These are phyloP conservation scores for Clarias laeviceps DNA, from an alignment of 2,797 vertebrate genomes.

Conservation along the genomic window DNA sequence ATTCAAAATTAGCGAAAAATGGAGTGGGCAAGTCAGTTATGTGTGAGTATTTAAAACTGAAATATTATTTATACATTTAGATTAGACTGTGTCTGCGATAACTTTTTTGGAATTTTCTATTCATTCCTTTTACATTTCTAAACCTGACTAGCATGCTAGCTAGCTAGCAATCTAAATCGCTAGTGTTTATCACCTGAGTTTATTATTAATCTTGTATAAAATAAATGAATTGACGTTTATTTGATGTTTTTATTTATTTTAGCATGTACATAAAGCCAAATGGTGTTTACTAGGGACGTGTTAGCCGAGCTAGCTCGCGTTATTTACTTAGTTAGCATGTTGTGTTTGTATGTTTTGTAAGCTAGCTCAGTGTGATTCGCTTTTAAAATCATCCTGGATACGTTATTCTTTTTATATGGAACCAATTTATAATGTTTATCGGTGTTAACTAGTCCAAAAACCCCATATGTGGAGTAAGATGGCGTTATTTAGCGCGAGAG, in stretches of 20 bases:
- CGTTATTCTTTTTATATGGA: background rate
- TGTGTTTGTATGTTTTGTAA: background rate
- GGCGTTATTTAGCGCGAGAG: background rate
- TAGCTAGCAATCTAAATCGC: background rate
- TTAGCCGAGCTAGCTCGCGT: background rate
- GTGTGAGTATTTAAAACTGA: slow-evolving; percentile 71
- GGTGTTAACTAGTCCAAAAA: background rate
- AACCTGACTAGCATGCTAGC: background rate
- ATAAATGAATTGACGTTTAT: background rate
- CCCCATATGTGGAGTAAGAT: background rate
- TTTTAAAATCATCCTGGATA: background rate
- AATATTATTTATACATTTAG: too few species aligned
- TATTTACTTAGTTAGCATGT: background rate
- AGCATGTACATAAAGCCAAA: background rate
- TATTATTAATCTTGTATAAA: background rate
- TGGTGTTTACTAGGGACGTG: too few species aligned
- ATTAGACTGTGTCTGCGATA: background rate
- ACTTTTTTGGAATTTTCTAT: background rate
- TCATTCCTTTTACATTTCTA: too few species aligned
- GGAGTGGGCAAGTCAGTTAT: slow-evolving; percentile 81
- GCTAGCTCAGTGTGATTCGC: background rate
- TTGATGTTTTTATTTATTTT: background rate
- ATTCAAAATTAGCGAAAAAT: slow-evolving; percentile 67
- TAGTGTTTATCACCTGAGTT: background rate
- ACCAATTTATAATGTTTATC: background rate